Evolutionary conservation across 2,113 vertebrate genomes (phyloP), one percentile per base, ranked within the genome.

Genomic region (Megalops atlanticus): DNA sequence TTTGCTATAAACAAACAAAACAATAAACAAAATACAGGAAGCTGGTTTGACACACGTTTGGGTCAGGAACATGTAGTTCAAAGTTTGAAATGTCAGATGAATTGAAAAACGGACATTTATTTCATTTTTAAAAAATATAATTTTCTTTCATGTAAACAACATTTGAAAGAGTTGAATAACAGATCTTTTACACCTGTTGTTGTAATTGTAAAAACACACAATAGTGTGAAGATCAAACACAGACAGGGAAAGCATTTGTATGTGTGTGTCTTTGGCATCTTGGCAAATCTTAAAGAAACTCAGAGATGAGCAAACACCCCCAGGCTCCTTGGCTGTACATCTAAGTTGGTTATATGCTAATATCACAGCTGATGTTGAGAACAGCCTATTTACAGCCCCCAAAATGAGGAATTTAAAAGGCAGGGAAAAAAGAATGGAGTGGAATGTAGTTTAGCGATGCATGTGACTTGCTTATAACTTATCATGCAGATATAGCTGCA

Each of bases 221-320:
- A 85, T 92, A 94, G 88, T 86, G 80, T 85, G 87, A 90, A 90
- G 88, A 93, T 91, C 92, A 93, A 93, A 92, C 91, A 94, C 78
- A 78, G 86, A 88, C 89, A 90, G 90, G 91, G 91, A 89, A 86
- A 80, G 86, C 90, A 87, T 90, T 91, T 85, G 69, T 7, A 89
- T 90, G 85, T n/a, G 84, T 89, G 78, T 79, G 89, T 87, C 85
- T 84, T 91, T 93, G 89, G 92, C 91, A 93, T 92, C 92, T 94
- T 94, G 92, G 90, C 91, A 93, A 92, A 90, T 92, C 92, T 94
- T 93, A 92, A 94, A 94, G 92, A 92, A 91, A 91, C 92, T 93
- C 91, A 90, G 90, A 85, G 86, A 88, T 92, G 91, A 94, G 92
- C 89, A 94, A 95, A 93, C 92, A 94, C 87, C 92, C 92, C 80